These are phyloP conservation scores for Antedon mediterranea DNA, from an alignment of 53 echinoderm and acorn worm species.

Conservation along the genomic window DNA sequence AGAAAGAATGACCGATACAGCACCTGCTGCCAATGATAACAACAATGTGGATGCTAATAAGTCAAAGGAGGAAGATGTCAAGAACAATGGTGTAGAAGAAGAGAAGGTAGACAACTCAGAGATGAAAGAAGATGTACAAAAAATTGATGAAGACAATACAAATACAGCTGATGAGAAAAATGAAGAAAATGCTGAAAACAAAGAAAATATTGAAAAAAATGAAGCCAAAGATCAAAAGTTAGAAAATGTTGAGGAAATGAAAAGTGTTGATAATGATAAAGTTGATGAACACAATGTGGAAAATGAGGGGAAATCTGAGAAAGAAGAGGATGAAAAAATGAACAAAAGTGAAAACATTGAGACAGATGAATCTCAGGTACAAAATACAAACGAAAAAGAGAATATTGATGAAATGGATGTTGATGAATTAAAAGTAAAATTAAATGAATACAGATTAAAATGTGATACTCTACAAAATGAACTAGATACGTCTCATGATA, in stretches of 20 bases:
- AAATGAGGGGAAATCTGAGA: background rate
- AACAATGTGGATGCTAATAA: background rate
- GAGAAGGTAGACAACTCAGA: background rate
- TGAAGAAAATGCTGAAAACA: background rate
- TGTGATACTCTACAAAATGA: constrained; percentile 19
- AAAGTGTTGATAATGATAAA: background rate
- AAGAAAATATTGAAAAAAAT: background rate
- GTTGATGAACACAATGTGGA: background rate
- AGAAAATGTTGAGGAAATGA: background rate
- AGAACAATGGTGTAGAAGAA: background rate
- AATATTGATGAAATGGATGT: background rate
- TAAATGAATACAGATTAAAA: constrained; percentile 21
- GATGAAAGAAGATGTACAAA: no score
- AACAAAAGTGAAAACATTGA: background rate
- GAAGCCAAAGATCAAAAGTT: background rate
- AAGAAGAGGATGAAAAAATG: background rate
- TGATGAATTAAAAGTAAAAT: background rate
- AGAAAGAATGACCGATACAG: background rate
- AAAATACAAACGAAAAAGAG: background rate
- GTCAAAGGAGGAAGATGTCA: background rate
- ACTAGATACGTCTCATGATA: background rate
- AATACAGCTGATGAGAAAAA: background rate
- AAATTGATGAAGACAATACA: no score
- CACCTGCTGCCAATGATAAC: background rate
- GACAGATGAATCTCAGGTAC: background rate